phyloP scores from a whole-genome alignment of 1,140 invertebrate species.

The Drosophila tani region DNA sequence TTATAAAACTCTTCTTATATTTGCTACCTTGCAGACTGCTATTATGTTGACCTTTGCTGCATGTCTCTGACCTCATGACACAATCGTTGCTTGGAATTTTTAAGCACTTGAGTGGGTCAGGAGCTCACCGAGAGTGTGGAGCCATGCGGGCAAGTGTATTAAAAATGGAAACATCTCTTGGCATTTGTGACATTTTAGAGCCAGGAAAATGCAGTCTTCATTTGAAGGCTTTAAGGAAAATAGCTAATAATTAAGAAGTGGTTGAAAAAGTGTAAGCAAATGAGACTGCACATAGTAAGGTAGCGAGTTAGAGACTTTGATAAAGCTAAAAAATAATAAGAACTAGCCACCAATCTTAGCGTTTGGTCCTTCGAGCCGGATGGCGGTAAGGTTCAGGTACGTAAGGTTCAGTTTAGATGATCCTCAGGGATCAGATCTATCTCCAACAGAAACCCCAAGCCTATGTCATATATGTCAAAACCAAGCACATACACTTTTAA shows the following conservation, averaged over 20 bases:
- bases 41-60: background rate
- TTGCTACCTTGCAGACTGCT: background rate
- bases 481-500: background rate
- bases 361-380: too few relatives aligned
- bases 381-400: too few relatives aligned
- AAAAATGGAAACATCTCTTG: constrained; percentile 4
- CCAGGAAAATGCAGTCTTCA: background rate
- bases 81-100: constrained; percentile 1
- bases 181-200: background rate
- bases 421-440: too few relatives aligned
- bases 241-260: too few relatives aligned
- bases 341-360: too few relatives aligned
- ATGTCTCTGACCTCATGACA: constrained; percentile 8
- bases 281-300: too few relatives aligned
- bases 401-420: too few relatives aligned
- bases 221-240: background rate
- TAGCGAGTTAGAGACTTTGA: too few relatives aligned
- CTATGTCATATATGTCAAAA: too few relatives aligned
- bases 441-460: too few relatives aligned
- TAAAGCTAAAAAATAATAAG: too few relatives aligned
- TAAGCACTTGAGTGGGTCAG: constrained; percentile 4
- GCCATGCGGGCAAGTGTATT: background rate
- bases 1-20: background rate
- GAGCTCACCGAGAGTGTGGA: background rate
- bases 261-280: background rate